Conservation (phyloP, 2,797 vertebrate species). For the Acrossocheilus wenchowensis region DNA sequence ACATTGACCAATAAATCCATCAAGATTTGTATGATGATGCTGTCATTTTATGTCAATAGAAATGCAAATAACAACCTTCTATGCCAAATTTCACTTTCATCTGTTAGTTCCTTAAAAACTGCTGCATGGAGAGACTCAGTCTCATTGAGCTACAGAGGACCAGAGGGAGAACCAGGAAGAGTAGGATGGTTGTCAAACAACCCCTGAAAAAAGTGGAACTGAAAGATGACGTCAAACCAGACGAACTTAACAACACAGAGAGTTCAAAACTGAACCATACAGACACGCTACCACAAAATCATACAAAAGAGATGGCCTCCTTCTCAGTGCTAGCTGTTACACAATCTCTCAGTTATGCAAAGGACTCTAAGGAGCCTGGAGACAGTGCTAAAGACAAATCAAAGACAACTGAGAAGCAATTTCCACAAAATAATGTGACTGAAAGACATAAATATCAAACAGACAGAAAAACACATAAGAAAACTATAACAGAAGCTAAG, state of each 20-base stretch:
- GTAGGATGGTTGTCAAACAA: slow-evolving; percentile 48
- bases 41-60: not conserved
- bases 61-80: not conserved
- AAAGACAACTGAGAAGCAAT: not conserved
- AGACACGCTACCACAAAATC: slow-evolving; percentile 21
- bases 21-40: not conserved
- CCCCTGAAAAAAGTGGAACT: not conserved
- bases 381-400: not conserved
- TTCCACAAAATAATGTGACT: not conserved
- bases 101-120: slow-evolving; percentile 68
- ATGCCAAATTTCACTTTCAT: slow-evolving; percentile 11
- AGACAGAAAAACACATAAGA: slow-evolving; percentile 11
- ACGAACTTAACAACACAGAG: not conserved
- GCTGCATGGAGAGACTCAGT: slow-evolving; percentile 72
- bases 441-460: slow-evolving; percentile 3
- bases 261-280: slow-evolving; percentile 26
- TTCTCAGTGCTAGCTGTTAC: not conserved
- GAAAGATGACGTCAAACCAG: not conserved
- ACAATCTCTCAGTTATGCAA: not conserved
- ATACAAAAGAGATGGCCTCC: not conserved
- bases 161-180: slow-evolving; percentile 44
- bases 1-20: not conserved
- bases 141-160: slow-evolving; percentile 21
- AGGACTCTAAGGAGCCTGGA: not conserved
- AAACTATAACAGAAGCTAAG: not conserved